phyloP scores from a whole-genome alignment of 2,888 invertebrate species.

The Hymenopus coronatus region DNA sequence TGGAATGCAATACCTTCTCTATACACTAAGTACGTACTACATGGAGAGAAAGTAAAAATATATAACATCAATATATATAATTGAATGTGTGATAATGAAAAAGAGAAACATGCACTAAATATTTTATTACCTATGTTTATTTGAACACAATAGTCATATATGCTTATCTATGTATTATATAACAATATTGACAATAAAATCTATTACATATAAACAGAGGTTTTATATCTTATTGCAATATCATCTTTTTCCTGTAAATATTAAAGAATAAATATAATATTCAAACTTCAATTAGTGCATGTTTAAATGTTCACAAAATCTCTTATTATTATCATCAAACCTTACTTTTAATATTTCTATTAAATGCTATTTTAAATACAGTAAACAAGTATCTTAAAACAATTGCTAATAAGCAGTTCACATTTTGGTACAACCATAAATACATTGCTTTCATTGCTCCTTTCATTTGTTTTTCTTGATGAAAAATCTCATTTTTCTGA shows the following conservation, averaged over 20 bases:
- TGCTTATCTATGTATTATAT: neutral
- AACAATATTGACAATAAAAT: neutral
- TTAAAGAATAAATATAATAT: no score
- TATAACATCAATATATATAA: no score
- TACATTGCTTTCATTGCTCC: neutral
- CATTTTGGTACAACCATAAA: neutral
- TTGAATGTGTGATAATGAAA: neutral
- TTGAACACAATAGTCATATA: no score
- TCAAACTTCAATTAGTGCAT: neutral
- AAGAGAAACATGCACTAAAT: neutral
- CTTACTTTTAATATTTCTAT: neutral
- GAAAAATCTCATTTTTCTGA: neutral
- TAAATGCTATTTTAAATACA: neutral
- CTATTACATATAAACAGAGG: neutral
- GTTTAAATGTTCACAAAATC: neutral
- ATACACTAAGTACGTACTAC: no score
- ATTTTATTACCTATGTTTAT: neutral
- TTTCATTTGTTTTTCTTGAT: neutral
- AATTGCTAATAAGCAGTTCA: neutral
- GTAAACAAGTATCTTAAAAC: neutral
- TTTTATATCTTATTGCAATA: neutral
- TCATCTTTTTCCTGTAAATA: neutral
- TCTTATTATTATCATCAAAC: no score
- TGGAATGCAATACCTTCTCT: no score
- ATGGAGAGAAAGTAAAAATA: no score